Percentiles rank a stretch among this genome's conserved stretches.
These are phyloP conservation scores for Characodon lateralis DNA, from an alignment of 2,797 vertebrate genomes.

Conservation along the genomic window DNA sequence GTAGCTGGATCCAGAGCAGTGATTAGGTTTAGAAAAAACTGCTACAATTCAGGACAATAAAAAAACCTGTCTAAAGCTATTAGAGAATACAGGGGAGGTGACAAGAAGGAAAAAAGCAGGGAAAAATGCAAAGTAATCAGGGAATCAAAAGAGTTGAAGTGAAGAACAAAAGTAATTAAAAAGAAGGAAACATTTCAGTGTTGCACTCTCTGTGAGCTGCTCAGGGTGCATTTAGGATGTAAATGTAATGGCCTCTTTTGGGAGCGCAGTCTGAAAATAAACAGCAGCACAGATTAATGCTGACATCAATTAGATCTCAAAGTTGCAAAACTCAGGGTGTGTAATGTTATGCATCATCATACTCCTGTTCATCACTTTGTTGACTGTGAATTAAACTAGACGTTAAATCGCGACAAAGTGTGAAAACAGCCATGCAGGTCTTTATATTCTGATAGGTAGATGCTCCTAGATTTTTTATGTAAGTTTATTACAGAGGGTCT, in stretches of 20 bases:
- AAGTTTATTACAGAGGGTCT: background rate
- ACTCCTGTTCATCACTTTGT: too few relatives aligned
- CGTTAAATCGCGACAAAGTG: background rate
- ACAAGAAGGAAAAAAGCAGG: background rate
- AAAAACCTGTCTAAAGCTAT: background rate
- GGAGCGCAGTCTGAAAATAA: background rate
- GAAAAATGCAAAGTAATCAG: background rate
- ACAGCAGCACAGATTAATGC: background rate
- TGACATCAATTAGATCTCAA: background rate
- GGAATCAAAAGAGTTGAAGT: conserved; percentile 2
- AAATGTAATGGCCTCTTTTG: conserved; percentile 16
- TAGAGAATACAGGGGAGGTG: background rate
- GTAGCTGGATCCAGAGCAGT: background rate
- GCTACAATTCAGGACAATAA: too few relatives aligned
- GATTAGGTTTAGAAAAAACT: background rate
- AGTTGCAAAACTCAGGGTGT: too few relatives aligned
- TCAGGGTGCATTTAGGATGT: background rate
- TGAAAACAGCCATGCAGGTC: background rate
- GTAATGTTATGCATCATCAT: too few relatives aligned
- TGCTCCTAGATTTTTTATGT: background rate
- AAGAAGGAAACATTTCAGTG: background rate
- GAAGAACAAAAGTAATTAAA: conserved; percentile 14
- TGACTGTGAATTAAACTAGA: background rate
- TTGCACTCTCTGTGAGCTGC: background rate
- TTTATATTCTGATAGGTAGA: background rate